These are phyloP conservation scores for Aplysia californica DNA, from an alignment of 1,140 invertebrate species.

Conservation along the genomic window DNA sequence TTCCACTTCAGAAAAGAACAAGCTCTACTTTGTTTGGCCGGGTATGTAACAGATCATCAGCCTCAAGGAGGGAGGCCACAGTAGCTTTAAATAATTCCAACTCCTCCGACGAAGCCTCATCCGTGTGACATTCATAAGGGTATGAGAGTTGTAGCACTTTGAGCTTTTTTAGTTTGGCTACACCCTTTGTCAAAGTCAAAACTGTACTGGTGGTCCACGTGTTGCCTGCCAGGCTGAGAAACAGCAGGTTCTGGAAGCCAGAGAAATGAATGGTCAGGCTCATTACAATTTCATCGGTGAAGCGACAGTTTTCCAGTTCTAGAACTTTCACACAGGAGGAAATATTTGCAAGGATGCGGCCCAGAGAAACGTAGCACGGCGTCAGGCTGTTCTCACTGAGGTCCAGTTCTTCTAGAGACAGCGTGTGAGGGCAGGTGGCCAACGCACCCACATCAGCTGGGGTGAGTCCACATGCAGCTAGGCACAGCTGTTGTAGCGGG, in stretches of 20 bases:
- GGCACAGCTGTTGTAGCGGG: constrained; percentile 47
- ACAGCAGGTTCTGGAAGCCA: constrained; percentile 26
- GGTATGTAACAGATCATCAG: no score
- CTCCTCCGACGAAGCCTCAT: no score
- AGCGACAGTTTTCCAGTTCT: constrained; percentile 38
- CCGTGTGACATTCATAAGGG: constrained; percentile 35
- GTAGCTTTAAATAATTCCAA: no score
- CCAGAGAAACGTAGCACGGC: constrained; percentile 20
- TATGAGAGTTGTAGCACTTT: constrained; percentile 36
- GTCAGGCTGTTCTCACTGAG: constrained; percentile 53
- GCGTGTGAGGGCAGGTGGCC: constrained; percentile 41
- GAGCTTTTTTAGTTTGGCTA: constrained; percentile 9
- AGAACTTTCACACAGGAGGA: constrained; percentile 31
- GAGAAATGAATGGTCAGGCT: constrained; percentile 20
- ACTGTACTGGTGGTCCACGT: constrained; percentile 8
- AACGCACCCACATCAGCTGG: constrained; percentile 43
- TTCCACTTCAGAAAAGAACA: no score
- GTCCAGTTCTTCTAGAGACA: constrained; percentile 45
- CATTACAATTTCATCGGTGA: constrained; percentile 28
- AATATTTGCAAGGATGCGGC: constrained; percentile 28
- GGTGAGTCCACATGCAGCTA: constrained; percentile 49
- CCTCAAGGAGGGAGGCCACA: no score
- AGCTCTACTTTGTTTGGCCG: no score
- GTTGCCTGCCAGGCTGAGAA: constrained; percentile 39
- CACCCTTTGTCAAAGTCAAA: constrained; percentile 20